These are phyloP conservation scores for Polypterus bichir DNA, from an alignment of 2,113 vertebrate genomes.

Conservation along the genomic window DNA sequence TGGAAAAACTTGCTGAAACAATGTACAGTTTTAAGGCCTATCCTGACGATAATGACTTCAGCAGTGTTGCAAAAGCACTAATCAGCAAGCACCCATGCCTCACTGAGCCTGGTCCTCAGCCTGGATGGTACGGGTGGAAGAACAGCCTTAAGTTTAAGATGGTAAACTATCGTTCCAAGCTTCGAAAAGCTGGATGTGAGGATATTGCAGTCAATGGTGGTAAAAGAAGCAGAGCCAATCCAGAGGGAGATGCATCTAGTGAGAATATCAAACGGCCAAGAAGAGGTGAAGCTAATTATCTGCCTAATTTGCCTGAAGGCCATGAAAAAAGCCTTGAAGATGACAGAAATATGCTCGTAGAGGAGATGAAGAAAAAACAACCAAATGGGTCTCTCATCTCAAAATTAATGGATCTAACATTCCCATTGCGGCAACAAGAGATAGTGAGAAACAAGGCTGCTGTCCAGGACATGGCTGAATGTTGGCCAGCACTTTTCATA, in stretches of 20 bases:
- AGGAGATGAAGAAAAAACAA: conserved; percentile 15
- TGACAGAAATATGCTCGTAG: background rate
- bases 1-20: conserved; percentile 9
- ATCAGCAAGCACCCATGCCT: conserved; percentile 9
- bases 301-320: no score
- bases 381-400: conserved; percentile 10
- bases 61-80: conserved; percentile 4
- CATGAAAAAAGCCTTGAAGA: no score
- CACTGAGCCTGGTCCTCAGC: conserved; percentile 6
- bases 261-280: conserved; percentile 4
- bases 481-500: conserved; percentile 17
- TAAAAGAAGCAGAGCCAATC: background rate
- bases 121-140: conserved; percentile 2
- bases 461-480: conserved; percentile 12
- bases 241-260: conserved; percentile 6
- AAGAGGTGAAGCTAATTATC: conserved; percentile 4
- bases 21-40: conserved; percentile 13
- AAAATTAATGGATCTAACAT: conserved; percentile 16
- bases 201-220: conserved; percentile 10
- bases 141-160: conserved; percentile 8
- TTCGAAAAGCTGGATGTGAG: conserved; percentile 6
- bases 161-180: conserved; percentile 4
- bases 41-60: conserved; percentile 9
- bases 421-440: conserved; percentile 13
- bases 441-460: conserved; percentile 11